A percentile compares a stretch with the other conserved stretches of the same genome.
These are phyloP conservation scores for Hyposmocoma kahamanoa DNA, from an alignment of 1,140 invertebrate species.

Conservation along the genomic window DNA sequence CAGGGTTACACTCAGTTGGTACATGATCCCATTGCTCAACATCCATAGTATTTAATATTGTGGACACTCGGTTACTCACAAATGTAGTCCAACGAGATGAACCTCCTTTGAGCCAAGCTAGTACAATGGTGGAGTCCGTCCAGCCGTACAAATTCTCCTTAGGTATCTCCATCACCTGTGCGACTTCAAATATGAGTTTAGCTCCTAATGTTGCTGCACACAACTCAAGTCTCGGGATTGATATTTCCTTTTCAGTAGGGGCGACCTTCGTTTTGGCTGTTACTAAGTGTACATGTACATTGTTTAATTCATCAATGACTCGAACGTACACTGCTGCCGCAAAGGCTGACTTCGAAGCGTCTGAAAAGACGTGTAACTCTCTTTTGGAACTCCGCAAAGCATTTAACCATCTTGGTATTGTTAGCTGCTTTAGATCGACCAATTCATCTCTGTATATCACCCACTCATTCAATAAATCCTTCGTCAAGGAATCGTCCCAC, in stretches of 20 bases:
- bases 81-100: slow-evolving; percentile 25
- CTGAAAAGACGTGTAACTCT: slow-evolving; percentile 11
- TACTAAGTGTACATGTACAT: slow-evolving; percentile 3
- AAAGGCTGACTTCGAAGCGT: slow-evolving; percentile 10
- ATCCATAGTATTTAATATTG: neutral
- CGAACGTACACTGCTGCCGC: slow-evolving; percentile 2
- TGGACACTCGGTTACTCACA: slow-evolving; percentile 38
- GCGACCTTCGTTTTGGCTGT: slow-evolving; percentile 26
- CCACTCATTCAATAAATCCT: neutral
- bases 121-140: slow-evolving; percentile 43
- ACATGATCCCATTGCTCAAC: slow-evolving; percentile 2
- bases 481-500: slow-evolving; percentile 27
- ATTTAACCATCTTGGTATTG: neutral
- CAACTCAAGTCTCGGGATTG: slow-evolving; percentile 38
- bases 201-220: too few species aligned
- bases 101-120: slow-evolving; percentile 28
- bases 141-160: slow-evolving; percentile 22
- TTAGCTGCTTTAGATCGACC: neutral
- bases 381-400: neutral
- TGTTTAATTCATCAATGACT: slow-evolving; percentile 10
- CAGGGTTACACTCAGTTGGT: neutral
- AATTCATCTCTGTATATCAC: neutral
- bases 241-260: slow-evolving; percentile 29
- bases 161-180: neutral
- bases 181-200: slow-evolving; percentile 3